phyloP scores from a whole-genome alignment of 2,888 invertebrate species.

The Pammene aurita region DNA sequence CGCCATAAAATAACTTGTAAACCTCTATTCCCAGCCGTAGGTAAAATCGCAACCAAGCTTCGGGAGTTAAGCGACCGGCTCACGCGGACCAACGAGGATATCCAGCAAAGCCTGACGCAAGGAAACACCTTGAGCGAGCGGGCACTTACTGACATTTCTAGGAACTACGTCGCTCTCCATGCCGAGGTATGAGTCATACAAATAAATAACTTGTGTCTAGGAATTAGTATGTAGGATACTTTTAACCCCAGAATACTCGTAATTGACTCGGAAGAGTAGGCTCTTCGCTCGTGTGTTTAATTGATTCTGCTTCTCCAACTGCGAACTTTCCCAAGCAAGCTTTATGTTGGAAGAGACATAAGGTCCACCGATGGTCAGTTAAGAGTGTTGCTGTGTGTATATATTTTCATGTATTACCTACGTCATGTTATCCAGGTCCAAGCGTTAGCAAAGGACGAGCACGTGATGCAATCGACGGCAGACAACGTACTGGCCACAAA shows the following conservation, averaged over 20 bases:
- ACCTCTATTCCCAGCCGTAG: slow-evolving; percentile 51
- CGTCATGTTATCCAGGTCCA: slow-evolving; percentile 64
- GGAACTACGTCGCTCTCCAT: slow-evolving; percentile 80
- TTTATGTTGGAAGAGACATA: too few relatives aligned
- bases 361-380: too few relatives aligned
- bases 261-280: too few relatives aligned
- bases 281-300: too few relatives aligned
- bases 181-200: slow-evolving; percentile 68
- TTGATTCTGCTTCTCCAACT: too few relatives aligned
- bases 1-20: background rate
- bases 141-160: slow-evolving; percentile 80
- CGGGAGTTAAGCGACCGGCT: slow-evolving; percentile 79
- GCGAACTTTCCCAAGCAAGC: too few relatives aligned
- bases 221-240: too few relatives aligned
- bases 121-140: slow-evolving; percentile 81
- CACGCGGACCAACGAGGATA: slow-evolving; percentile 81
- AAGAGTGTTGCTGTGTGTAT: too few relatives aligned
- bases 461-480: slow-evolving; percentile 90
- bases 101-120: slow-evolving; percentile 83
- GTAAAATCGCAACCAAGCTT: slow-evolving; percentile 72
- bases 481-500: slow-evolving; percentile 93
- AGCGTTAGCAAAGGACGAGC: slow-evolving; percentile 88
- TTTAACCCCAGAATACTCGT: too few relatives aligned
- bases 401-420: too few relatives aligned
- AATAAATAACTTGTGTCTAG: too few relatives aligned